These are phyloP conservation scores for Pelmatolapia mariae DNA, from an alignment of 2,113 vertebrate species.

Conservation along the genomic window DNA sequence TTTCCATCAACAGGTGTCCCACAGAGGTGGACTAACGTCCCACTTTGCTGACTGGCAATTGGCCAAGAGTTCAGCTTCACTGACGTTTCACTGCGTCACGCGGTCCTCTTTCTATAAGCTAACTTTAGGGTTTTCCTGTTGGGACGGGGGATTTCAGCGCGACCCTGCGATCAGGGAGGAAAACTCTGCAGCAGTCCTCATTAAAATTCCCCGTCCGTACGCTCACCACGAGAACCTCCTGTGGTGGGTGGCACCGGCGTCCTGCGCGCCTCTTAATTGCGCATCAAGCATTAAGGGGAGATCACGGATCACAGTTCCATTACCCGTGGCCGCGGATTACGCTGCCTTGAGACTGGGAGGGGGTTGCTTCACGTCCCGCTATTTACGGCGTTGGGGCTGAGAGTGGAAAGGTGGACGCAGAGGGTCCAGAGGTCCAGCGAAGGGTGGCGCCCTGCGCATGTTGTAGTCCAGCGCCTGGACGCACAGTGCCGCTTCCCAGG, in stretches of 20 bases:
- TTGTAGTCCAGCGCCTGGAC: slow-evolving; percentile 22
- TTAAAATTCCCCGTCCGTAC: slow-evolving; percentile 72
- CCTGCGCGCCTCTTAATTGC: slow-evolving; percentile 47
- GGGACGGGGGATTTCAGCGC: slow-evolving; percentile 22
- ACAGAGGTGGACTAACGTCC: neutral
- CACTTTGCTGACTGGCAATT: neutral
- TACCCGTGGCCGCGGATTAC: neutral
- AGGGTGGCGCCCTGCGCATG: slow-evolving; percentile 46
- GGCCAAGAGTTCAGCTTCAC: neutral
- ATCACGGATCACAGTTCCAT: neutral
- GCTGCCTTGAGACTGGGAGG: neutral
- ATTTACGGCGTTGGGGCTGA: neutral
- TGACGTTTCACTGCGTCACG: neutral
- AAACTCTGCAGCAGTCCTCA: slow-evolving; percentile 68
- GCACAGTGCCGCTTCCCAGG: neutral
- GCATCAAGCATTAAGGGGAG: slow-evolving; percentile 25
- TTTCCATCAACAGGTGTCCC: slow-evolving; percentile 44
- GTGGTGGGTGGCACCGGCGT: slow-evolving; percentile 52
- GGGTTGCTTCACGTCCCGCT: neutral
- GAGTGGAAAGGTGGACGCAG: slow-evolving; percentile 8
- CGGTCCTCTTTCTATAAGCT: neutral
- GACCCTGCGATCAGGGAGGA: slow-evolving; percentile 30
- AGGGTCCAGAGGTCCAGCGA: slow-evolving; percentile 21
- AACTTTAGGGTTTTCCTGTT: slow-evolving; percentile 7
- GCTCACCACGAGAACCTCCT: slow-evolving; percentile 22